These are phyloP conservation scores for Synergus laeviventris DNA, from an alignment of 2,888 invertebrate species.

Conservation along the genomic window DNA sequence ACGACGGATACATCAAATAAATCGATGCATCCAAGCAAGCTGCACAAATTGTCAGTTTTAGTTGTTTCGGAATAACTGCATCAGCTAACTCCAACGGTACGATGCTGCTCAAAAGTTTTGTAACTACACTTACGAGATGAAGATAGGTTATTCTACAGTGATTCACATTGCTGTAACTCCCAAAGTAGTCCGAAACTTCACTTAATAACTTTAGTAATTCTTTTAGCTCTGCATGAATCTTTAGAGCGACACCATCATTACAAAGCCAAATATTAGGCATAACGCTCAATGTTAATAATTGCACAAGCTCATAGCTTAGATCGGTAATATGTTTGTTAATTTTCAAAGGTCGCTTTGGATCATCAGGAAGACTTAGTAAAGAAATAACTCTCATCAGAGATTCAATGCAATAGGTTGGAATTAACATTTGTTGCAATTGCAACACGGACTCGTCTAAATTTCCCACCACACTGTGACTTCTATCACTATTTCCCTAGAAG, in stretches of 20 bases:
- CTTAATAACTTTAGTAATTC: slow-evolving; percentile 78
- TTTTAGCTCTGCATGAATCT: slow-evolving; percentile 66
- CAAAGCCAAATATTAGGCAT: slow-evolving; percentile 79
- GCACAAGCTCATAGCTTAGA: slow-evolving; percentile 73
- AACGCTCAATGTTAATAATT: slow-evolving; percentile 78
- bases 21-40: slow-evolving; percentile 77
- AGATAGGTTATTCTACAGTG: slow-evolving; percentile 75
- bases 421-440: slow-evolving; percentile 75
- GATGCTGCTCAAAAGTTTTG: slow-evolving; percentile 72
- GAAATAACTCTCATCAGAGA: slow-evolving; percentile 70
- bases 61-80: slow-evolving; percentile 74
- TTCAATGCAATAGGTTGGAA: slow-evolving; percentile 76
- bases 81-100: slow-evolving; percentile 75
- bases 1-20: slow-evolving; percentile 75
- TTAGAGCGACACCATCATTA: slow-evolving; percentile 61
- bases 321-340: slow-evolving; percentile 65
- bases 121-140: slow-evolving; percentile 74
- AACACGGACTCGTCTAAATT: slow-evolving; percentile 71
- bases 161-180: slow-evolving; percentile 63
- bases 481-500: slow-evolving; percentile 62
- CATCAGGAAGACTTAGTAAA: slow-evolving; percentile 59
- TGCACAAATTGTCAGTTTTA: slow-evolving; percentile 74
- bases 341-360: slow-evolving; percentile 62
- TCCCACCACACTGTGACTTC: slow-evolving; percentile 61
- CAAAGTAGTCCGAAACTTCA: slow-evolving; percentile 73